These are phyloP conservation scores for Dicentrarchus labrax DNA, from an alignment of 2,113 vertebrate genomes.

Conservation along the genomic window DNA sequence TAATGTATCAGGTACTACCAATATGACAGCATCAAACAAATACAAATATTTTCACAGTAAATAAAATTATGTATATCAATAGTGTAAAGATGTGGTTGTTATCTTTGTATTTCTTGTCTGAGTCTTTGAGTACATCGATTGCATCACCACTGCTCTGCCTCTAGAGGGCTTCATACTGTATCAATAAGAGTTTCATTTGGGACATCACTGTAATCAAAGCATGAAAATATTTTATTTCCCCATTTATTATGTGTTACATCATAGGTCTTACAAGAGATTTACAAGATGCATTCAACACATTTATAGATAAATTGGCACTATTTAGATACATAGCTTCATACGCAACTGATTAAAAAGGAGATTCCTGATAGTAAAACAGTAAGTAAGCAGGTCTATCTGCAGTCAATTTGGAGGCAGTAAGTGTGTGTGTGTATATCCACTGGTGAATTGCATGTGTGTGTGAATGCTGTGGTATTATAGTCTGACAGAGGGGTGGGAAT, in stretches of 20 bases:
- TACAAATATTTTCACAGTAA: neutral
- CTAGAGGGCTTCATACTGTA: slow-evolving; percentile 7
- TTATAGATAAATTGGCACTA: neutral
- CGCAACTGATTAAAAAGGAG: neutral
- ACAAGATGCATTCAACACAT: neutral
- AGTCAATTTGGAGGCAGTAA: neutral
- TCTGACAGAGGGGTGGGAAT: neutral
- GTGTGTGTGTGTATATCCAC: neutral
- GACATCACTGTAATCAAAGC: neutral
- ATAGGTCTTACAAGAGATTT: neutral
- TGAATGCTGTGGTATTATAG: neutral
- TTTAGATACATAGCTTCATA: neutral
- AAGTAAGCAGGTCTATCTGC: neutral
- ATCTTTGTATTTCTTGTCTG: neutral
- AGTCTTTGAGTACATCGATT: neutral
- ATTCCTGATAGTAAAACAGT: neutral
- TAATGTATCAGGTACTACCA: neutral
- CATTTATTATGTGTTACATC: neutral
- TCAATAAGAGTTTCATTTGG: neutral
- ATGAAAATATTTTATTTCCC: neutral
- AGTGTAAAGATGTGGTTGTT: neutral
- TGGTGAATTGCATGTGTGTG: neutral
- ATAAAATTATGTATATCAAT: neutral
- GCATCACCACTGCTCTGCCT: slow-evolving; percentile 14
- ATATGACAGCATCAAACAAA: neutral